Evolutionary conservation across 2,888 invertebrate species (phyloP), one percentile per base, ranked within the genome.

Genomic region (Cosmopolites sordidus): DNA sequence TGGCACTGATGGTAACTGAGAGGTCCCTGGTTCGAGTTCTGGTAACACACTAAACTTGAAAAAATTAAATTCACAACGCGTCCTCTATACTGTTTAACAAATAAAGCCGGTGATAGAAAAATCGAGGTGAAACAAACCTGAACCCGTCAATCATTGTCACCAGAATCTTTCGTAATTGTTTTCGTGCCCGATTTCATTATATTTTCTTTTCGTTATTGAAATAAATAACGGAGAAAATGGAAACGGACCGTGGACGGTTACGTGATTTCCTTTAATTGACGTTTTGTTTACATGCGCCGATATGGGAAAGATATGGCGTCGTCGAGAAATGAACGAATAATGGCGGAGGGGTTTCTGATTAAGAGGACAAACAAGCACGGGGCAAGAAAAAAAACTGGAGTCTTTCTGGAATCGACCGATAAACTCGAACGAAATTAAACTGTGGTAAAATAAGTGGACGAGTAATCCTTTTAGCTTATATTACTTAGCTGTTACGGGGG

Each of bases 151-250:
- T 51, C 51, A 51, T 46, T 51, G 45, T 51, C 51, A 38, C 39
- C 18, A 16, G 22, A 17, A 22, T 16, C 15, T 29, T 15, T 12
- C 42, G 17, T 55, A 51, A 55, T 55, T 55, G 55, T 51, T 55
- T 51, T 43, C 51, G 50, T 48, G 47, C 27, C 15, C 42, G 17
- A 29, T 54, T 54, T 54, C 50, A 50, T 54, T 50, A 54, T 54
- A 50, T 55, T 55, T 55, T 55, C 55, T 55, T 55, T 55, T 51
- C 55, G 55, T 55, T 55, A 55, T 39, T 42, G 43, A 29, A 44
- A 40, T 47, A 56, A 56, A 56, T 52, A 52, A 56, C 48, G 38
- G 51, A 48, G 46, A 51, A 48, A 54, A 54, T 54, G 54, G 43
- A 51, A 52, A 45, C 38, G 38, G 29, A 37, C 40, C 17, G 40